These are phyloP conservation scores for Lamproptera curius DNA, from an alignment of 2,888 invertebrate genomes.

Conservation along the genomic window DNA sequence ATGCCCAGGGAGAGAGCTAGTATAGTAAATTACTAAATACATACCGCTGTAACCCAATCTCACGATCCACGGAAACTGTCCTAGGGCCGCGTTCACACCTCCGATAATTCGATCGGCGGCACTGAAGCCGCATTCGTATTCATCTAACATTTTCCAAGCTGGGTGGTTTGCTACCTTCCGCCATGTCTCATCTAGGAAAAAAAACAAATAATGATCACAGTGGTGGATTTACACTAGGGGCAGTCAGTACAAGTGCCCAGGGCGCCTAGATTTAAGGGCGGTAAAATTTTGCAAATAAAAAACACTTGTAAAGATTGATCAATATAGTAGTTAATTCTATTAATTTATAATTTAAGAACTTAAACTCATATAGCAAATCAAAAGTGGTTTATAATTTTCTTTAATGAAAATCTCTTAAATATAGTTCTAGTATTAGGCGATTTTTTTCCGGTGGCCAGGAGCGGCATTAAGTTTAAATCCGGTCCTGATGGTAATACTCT, in stretches of 20 bases:
- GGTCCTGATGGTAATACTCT: too few species aligned
- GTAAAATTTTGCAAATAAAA: not conserved
- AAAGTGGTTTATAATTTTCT: too few species aligned
- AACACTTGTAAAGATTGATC: not conserved
- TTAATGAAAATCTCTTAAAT: too few species aligned
- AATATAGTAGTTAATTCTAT: not conserved
- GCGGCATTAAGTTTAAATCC: too few species aligned
- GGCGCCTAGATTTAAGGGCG: too few species aligned
- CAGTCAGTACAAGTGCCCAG: too few species aligned
- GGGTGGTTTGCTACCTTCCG: slow-evolving; percentile 44
- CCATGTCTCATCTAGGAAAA: slow-evolving; percentile 13
- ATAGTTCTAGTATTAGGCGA: too few species aligned
- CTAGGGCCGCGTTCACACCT: slow-evolving; percentile 76
- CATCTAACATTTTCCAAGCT: slow-evolving; percentile 66
- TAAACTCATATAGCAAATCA: not conserved
- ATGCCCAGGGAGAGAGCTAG: too few species aligned
- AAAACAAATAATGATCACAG: too few species aligned
- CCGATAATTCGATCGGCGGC: slow-evolving; percentile 80
- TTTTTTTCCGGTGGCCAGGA: too few species aligned
- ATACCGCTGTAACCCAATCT: slow-evolving; percentile 74
- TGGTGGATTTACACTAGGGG: too few species aligned
- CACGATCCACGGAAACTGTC: slow-evolving; percentile 81
- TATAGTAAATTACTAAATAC: too few species aligned
- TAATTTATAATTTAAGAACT: not conserved
- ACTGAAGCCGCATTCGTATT: slow-evolving; percentile 75